phyloP scores from a whole-genome alignment of 2,797 vertebrate genomes.

The Notolepis coatsorum region DNA sequence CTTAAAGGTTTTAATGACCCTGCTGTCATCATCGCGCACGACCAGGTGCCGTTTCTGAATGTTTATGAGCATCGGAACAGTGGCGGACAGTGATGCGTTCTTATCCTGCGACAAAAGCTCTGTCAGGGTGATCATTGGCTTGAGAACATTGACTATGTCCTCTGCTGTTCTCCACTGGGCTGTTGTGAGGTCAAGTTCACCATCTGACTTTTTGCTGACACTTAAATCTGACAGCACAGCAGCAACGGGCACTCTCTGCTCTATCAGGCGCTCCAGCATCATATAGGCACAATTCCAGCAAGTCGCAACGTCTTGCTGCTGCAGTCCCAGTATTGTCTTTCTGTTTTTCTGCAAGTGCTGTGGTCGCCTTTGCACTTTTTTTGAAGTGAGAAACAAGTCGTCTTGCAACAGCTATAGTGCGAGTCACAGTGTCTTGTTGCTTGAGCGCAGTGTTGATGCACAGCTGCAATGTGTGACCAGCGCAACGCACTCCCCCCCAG shows the following conservation, averaged over 20 bases:
- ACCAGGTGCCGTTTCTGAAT: conserved; percentile 20
- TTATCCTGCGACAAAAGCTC: neutral
- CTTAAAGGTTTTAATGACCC: conserved; percentile 9
- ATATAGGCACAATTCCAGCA: conserved; percentile 11
- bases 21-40: conserved; percentile 4
- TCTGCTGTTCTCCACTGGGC: neutral
- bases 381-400: conserved; percentile 14
- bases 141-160: conserved; percentile 1
- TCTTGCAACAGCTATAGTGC: conserved; percentile 1
- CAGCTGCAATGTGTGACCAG: conserved; percentile 2
- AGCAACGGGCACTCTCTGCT: neutral
- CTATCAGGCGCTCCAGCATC: conserved; percentile 19
- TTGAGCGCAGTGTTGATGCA: conserved; percentile 15
- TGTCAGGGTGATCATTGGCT: conserved; percentile 2
- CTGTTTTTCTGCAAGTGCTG: conserved; percentile 18
- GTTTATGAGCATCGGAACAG: conserved; percentile 13
- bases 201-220: neutral
- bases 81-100: conserved; percentile 3
- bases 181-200: conserved; percentile 1
- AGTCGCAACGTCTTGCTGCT: conserved; percentile 9
- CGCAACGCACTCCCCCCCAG: neutral
- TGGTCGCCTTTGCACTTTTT: conserved; percentile 11
- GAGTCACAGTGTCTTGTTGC: neutral
- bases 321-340: conserved; percentile 1
- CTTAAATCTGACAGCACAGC: neutral